Evolutionary conservation across 2,113 vertebrate species (phyloP).

Genomic region (Leucopsar rothschildi): DNA sequence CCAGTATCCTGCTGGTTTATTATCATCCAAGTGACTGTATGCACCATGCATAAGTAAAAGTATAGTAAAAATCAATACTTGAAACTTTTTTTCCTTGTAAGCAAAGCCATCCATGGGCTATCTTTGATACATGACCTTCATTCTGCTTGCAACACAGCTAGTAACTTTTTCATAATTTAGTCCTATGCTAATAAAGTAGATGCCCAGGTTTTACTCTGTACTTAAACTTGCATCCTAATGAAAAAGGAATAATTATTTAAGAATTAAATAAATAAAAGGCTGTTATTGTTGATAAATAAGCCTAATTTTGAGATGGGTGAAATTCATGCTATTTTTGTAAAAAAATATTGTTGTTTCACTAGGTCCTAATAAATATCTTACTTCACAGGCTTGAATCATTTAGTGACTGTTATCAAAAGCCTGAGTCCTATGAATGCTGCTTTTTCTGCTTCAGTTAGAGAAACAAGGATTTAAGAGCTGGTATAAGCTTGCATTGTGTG

Average conservation of each 20-base stretch:
- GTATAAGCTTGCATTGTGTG: not conserved
- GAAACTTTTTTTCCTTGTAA: constrained; percentile 26
- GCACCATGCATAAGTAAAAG: constrained; percentile 12
- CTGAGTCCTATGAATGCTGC: not conserved
- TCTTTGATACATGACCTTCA: not conserved
- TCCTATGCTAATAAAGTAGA: not conserved
- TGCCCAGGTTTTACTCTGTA: not conserved
- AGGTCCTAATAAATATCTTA: not conserved
- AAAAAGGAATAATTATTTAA: not conserved
- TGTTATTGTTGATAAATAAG: not conserved
- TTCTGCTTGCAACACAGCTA: not conserved
- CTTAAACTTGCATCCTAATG: not conserved
- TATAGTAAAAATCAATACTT: constrained; percentile 63
- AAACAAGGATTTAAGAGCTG: not conserved
- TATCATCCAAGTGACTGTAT: constrained; percentile 32
- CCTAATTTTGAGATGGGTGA: not conserved
- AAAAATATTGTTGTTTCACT: not conserved
- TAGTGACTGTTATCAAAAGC: not conserved
- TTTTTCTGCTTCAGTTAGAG: not conserved
- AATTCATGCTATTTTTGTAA: not conserved
- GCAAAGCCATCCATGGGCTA: not conserved
- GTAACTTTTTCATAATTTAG: not conserved
- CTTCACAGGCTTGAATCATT: not conserved
- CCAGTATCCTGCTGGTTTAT: constrained; percentile 46
- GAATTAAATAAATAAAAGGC: not conserved